Base-by-base conservation (phyloP, 1,140 invertebrate genomes). In the Fopius arisanus region DNA sequence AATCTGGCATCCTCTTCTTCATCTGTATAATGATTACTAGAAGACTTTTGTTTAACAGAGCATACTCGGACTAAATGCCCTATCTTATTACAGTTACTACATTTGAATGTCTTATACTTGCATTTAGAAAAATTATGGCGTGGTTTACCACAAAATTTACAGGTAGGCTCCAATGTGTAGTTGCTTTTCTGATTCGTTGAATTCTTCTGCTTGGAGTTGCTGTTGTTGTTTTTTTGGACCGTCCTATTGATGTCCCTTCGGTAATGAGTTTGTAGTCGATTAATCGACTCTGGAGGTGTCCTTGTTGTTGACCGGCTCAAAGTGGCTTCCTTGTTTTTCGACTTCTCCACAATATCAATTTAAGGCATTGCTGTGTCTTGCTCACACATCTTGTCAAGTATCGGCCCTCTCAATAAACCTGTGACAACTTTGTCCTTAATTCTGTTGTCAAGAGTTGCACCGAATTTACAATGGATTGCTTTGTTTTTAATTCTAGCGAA, bases 341-440 rank as follows among this genome's bases (percentile, higher is more conserved):
- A 77, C 12, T 71, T 70, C 6, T 79, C 77, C 4, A 72, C 48
- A 51, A 78, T 68, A 16, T 69, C 71, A 9, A 40, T n/a, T 1
- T 79, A 54, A 5, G 59, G 65, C 28, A 71, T 74, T 0, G 72
- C 77, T 19, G 73, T 73, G n/a, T 79, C 77, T 59, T 80, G 77
- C 62, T 82, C 78, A 59, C 77, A 80, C 10, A 80, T 63, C 16
- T 75, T 48, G 54, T 81, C 78, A 10, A 81, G 43, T 2, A 80
- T 72, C 5, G 66, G 69, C 2, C 78, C 78, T 48, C 54, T 66
- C 7, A 31, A 26, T 51, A 82, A 21, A 3, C 80, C 80, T 2
- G 77, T 77, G 12, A 83, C 73, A 63, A 83, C 82, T 29, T 73
- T 77, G 70, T 83, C 80, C 62, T 77, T 80, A 3, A 82, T 66